These are phyloP conservation scores for Nesoenas mayeri DNA, from an alignment of 2,113 vertebrate species.

Conservation along the genomic window DNA sequence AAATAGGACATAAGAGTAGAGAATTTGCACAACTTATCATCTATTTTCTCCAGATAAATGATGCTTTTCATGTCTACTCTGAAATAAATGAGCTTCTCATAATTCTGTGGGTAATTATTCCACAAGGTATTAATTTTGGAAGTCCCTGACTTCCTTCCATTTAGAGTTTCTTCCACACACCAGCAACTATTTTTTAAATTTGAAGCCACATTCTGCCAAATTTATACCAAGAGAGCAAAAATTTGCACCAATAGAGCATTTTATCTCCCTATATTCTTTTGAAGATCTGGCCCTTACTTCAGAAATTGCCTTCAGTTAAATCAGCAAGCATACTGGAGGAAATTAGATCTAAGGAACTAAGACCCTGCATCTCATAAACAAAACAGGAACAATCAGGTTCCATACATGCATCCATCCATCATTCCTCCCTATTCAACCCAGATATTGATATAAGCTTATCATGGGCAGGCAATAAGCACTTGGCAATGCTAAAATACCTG, in stretches of 20 bases:
- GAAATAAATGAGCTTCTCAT: background rate
- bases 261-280: background rate
- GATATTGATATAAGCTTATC: background rate
- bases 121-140: background rate
- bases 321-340: background rate
- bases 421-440: background rate
- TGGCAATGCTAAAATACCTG: background rate
- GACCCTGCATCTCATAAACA: background rate
- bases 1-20: background rate
- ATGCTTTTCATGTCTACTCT: background rate
- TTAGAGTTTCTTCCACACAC: background rate
- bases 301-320: background rate
- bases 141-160: background rate
- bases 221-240: background rate
- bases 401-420: background rate
- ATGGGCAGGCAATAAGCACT: background rate
- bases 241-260: background rate
- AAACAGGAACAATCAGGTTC: background rate
- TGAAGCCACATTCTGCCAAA: background rate
- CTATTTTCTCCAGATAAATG: background rate
- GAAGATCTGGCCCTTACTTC: background rate
- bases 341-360: background rate
- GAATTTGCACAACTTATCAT: background rate
- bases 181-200: background rate
- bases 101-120: background rate